phyloP scores from a whole-genome alignment of 2,888 invertebrate genomes.

The Blastobasis lacticolella region DNA sequence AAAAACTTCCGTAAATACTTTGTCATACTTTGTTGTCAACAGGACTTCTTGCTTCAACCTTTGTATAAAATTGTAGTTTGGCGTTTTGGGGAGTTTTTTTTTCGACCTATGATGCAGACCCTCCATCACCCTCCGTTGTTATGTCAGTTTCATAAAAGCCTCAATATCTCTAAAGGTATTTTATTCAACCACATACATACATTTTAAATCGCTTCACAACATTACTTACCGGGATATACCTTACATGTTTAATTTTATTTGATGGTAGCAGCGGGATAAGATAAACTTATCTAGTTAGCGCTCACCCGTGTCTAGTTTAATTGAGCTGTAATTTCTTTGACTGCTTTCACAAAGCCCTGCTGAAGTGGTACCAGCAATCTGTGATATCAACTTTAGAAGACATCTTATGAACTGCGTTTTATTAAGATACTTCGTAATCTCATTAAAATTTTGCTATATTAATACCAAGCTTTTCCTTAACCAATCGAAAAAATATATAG shows the following conservation, averaged over 20 bases:
- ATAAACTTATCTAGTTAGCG: background rate
- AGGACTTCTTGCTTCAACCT: no score
- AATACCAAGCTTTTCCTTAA: background rate
- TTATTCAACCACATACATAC: no score
- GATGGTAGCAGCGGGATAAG: background rate
- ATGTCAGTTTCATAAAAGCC: no score
- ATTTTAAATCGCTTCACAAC: no score
- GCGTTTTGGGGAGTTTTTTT: no score
- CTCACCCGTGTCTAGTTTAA: background rate
- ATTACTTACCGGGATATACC: background rate
- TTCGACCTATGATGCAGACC: no score
- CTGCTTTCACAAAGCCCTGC: background rate
- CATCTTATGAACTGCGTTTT: background rate
- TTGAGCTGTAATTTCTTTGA: background rate
- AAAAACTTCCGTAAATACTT: no score
- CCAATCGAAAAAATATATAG: background rate
- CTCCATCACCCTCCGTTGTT: no score
- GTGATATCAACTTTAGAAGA: background rate
- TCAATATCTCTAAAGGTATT: no score
- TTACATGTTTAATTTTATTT: background rate
- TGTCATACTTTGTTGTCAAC: no score
- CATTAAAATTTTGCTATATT: background rate
- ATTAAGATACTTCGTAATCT: background rate
- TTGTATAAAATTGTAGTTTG: no score
- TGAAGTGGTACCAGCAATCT: background rate